Conservation (phyloP, 2,797 vertebrate species). For the Labroides dimidiatus region DNA sequence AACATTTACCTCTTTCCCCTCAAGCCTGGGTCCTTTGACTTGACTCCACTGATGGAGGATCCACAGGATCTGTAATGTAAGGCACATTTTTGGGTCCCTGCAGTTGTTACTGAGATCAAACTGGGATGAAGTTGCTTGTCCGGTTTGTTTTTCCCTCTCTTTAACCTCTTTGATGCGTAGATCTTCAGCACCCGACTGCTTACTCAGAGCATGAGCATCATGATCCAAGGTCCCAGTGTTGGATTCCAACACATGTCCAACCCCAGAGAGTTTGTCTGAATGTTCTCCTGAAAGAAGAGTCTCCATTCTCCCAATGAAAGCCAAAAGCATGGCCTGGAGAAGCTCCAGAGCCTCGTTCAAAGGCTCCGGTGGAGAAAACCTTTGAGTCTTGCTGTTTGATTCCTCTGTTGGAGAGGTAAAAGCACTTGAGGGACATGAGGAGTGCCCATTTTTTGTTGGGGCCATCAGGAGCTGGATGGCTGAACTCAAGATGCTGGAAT, state of each 20-base stretch:
- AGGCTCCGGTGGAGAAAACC: slow-evolving; percentile 80
- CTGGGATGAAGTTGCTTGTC: slow-evolving; percentile 29
- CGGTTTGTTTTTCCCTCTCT: slow-evolving; percentile 49
- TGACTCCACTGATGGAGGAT: slow-evolving; percentile 92
- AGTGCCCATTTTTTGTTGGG: slow-evolving; percentile 85
- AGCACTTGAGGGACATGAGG: slow-evolving; percentile 66
- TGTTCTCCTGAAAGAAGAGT: slow-evolving; percentile 64
- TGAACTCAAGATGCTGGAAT: slow-evolving; percentile 88
- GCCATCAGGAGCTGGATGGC: slow-evolving; percentile 89
- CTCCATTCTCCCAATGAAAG: slow-evolving; percentile 88
- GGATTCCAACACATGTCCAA: slow-evolving; percentile 69
- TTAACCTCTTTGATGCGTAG: slow-evolving; percentile 39
- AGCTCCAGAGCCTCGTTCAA: slow-evolving; percentile 88
- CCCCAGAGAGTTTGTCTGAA: neutral
- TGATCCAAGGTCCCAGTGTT: slow-evolving; percentile 26
- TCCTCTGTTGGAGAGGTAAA: slow-evolving; percentile 49
- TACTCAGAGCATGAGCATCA: neutral
- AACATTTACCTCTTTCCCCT: slow-evolving; percentile 87
- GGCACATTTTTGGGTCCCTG: slow-evolving; percentile 86
- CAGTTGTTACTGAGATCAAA: slow-evolving; percentile 31
- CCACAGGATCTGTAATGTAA: slow-evolving; percentile 92
- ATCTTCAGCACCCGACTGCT: slow-evolving; percentile 56
- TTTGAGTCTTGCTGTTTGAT: slow-evolving; percentile 52
- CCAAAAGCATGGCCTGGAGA: slow-evolving; percentile 89
- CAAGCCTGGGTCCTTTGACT: slow-evolving; percentile 82